phyloP scores from a whole-genome alignment of 2,113 vertebrate genomes.

The Crypturellus undulatus region DNA sequence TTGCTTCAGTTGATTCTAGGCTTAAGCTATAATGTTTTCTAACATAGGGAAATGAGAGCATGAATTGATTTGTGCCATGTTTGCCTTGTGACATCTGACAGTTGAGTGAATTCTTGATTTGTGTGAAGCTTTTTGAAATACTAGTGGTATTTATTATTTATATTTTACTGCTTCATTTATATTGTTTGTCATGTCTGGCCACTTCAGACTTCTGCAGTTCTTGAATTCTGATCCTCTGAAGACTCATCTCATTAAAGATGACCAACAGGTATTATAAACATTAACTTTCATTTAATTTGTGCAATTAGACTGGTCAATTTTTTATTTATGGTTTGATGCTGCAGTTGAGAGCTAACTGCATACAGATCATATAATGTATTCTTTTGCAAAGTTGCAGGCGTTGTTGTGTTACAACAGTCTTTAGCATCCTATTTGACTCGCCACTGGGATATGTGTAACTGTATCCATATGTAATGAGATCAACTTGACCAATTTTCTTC shows the following conservation, averaged over 20 bases:
- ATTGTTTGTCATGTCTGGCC: neutral
- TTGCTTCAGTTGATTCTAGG: neutral
- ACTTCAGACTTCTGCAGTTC: slow-evolving; percentile 74
- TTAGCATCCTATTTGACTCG: neutral
- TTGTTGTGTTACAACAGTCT: neutral
- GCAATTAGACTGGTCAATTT: neutral
- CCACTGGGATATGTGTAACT: neutral
- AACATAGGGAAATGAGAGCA: neutral
- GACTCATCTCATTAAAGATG: slow-evolving; percentile 2
- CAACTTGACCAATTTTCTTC: neutral
- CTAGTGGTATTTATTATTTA: neutral
- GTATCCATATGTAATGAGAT: neutral
- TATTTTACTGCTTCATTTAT: accelerated
- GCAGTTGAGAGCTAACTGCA: neutral
- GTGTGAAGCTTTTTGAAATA: neutral
- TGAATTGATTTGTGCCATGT: accelerated
- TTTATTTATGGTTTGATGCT: neutral
- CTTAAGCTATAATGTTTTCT: neutral
- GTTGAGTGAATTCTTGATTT: neutral
- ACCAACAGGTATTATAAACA: slow-evolving; percentile 67
- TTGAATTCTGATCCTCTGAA: slow-evolving; percentile 68
- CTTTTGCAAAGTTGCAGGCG: neutral
- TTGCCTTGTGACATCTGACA: neutral
- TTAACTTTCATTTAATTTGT: neutral
- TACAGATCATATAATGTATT: neutral